Evolutionary conservation across 2,888 invertebrate genomes (phyloP).

Genomic region (Agapostemon virescens): DNA sequence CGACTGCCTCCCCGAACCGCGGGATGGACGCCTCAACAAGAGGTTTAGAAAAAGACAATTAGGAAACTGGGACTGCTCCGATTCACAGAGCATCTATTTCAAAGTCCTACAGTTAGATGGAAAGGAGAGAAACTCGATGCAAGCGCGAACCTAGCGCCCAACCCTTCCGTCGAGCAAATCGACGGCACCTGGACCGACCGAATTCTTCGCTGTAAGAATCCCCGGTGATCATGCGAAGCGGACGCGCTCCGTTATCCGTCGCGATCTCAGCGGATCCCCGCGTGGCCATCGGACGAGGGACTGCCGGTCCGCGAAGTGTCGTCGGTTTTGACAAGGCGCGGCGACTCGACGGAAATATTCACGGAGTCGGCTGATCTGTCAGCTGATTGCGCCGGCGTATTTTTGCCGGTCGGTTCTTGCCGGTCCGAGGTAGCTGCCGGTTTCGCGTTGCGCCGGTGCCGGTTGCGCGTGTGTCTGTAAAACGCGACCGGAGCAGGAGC

Average conservation of each 20-base stretch:
- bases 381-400: conserved; percentile 73
- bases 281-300: background rate
- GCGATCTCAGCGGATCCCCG: background rate
- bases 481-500: conserved; percentile 49
- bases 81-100: too few relatives aligned
- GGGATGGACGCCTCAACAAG: too few relatives aligned
- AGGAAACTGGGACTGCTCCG: too few relatives aligned
- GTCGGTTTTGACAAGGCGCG: conserved; percentile 71
- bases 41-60: too few relatives aligned
- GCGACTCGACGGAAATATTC: conserved; percentile 72
- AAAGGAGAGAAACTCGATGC: too few relatives aligned
- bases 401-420: conserved; percentile 68
- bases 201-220: background rate
- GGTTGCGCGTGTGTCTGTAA: conserved; percentile 30
- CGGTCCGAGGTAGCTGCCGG: conserved; percentile 59
- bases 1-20: too few relatives aligned
- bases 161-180: background rate
- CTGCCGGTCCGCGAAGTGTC: conserved; percentile 52
- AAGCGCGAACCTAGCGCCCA: too few relatives aligned
- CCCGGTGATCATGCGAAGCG: background rate
- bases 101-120: too few relatives aligned
- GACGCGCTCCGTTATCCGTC: background rate
- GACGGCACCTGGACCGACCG: background rate
- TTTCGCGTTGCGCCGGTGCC: conserved; percentile 22
- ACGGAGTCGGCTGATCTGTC: conserved; percentile 73